Evolutionary conservation across 1,140 invertebrate genomes (phyloP), one percentile per base, ranked within the genome.

Genomic region (Zelostemma sp.): DNA sequence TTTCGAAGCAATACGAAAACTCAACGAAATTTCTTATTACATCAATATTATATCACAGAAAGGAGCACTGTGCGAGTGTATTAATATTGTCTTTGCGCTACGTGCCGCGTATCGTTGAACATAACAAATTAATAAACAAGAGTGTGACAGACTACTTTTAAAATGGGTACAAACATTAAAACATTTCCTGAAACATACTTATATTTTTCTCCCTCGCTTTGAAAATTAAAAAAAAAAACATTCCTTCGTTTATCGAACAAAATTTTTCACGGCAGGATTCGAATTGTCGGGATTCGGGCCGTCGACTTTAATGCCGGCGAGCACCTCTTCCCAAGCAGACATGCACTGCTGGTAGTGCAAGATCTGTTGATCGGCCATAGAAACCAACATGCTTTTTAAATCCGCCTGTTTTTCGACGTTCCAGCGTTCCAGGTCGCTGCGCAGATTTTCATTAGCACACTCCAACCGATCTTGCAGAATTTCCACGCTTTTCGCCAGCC

Each of bases 381-480:
- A 79, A 1, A 90, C 78, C 2, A 93, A 84, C 67, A 92, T 88
- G 59, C 87, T 88, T 72, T 91, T 92, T 17, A 93, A 77, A 78
- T 92, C 91, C 9, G 85, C 81, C 61, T 88, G 88, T 77, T 93
- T 93, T 58, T 91, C 91, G 12, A 86, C 76, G 62, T 91, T 89
- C 92, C 92, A 93, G 53, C 91, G 82, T 38, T 91, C 89, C 55
- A 93, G 81, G 78, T 93, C 92, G 25, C 91, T 90, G 43, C 90
- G 85, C 4, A 93, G 80, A 77, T 91, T 89, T 77, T 92, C 90
- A 76, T 92, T 93, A 0, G 91, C 90, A 75, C 90, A 91, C 76
- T 91, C 91, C 25, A 91, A 79, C 57, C 88, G 89, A 79, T 93
- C 91, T 68, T 90, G 89, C 35, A 87, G 75, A n/a, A 86, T 76